Base-by-base conservation (phyloP, 2,888 invertebrate species). In the Hirtodrosophila trivittata region DNA sequence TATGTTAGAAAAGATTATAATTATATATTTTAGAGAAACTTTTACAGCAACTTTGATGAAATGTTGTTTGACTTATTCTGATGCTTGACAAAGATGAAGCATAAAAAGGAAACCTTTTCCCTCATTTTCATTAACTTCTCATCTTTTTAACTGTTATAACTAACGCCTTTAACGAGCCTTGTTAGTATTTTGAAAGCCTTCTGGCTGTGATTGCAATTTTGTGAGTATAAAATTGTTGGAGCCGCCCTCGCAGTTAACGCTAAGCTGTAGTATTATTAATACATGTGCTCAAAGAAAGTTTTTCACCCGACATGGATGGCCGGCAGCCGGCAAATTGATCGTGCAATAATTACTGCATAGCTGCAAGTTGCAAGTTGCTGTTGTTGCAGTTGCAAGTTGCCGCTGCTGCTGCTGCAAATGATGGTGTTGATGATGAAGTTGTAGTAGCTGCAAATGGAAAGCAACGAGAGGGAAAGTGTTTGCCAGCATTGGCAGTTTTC, bases 401-500 rank as follows among this genome's bases (percentile, higher is more conserved):
- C 50, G 58, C 13, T 50, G 45, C 14, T 35, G 54, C 60, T 60
- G 68, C 62, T 56, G 46, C 45, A 49, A 66, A 45, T 45, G 66
- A 16, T 51, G 58, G 8, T 47, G 59, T 16, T 54, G 75, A 45
- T 55, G 75, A 52, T 57, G 65, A 50, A 45, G 69, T 43, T 63
- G 77, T 39, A 66, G 76, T 33, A 60, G 62, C 55, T 75, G 70
- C 66, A 77, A 89, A 88, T 87, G 87, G 88, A 88, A 88, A 88
- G 89, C 88, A 88, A 84, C 76, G 88, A 88, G 89, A 88, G 89
- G 88, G 88, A 88, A 88, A 88, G 89, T 88, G 88, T 70, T 72
- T 77, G 75, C 75, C 59, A 71, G 59, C 55, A 66, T 72, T 62
- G 81, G 67, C 77, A 81, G 81, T 81, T 86, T 83, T 77, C 77